Base-by-base conservation (phyloP, 2,888 invertebrate species). In the Elgonia sp. region DNA sequence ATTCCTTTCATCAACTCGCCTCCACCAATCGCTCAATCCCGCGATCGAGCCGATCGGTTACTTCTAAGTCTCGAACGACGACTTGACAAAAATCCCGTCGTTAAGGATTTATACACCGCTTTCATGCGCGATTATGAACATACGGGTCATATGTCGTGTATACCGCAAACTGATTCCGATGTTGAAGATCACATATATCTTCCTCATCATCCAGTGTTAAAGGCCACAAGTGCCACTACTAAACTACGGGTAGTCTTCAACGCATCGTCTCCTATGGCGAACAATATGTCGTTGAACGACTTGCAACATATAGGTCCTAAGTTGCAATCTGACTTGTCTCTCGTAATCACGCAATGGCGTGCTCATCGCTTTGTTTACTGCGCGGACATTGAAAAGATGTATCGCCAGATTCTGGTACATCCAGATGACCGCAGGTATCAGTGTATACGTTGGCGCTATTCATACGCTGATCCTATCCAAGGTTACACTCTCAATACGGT, bases 401-500 rank as follows among this genome's bases (percentile, higher is more conserved):
- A 69, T 12, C 53, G 69, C 0, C 69, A 69, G 16, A 69, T 69
- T 21, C n/a, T 46, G n/a, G 53, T 69, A 5, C 50, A 69, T 18
- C 53, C 50, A 8, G 29, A 53, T 46, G 69, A 69, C 9, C 69
- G 69, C 29, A 37, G 3, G 21, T 46, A 21, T 53, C 69, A 69
- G 50, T 69, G 69, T 29, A 53, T 69, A 5, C 69, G 46, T 18
- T 69, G 69, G 69, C 20, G 69, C 7, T 53, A 21, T 53, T 21
- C 20, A 21, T 16, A 0, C 29, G 18, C 50, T 7, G 39, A 39
- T n/a, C 50, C 70, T 0, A 55, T 70, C n/a, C 37, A 29, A 21
- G 62, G 72, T 1, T 87, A 69, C 20, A 62, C 60, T 0, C 69
- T 87, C 0, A 40, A 55, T 7, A 77, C 83, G 5, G 86, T 82